Evolutionary conservation across 2,888 invertebrate genomes (phyloP), one percentile per base, ranked within the genome.

Genomic region (Teleiodes luculella): DNA sequence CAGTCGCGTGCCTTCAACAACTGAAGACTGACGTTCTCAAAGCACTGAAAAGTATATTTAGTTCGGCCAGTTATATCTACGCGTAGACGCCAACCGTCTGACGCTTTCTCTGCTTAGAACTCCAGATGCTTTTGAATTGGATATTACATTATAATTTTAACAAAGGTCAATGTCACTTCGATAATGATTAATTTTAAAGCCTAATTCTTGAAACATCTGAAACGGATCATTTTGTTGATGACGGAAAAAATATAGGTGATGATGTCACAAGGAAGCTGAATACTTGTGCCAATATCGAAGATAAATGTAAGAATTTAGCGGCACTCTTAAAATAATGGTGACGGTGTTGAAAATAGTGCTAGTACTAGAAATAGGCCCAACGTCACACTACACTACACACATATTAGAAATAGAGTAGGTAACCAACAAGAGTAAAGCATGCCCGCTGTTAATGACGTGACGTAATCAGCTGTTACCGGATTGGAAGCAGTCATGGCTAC

Each of bases 1-100:
- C 78, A 84, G 77, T 80, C 80, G 78, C 80, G 83, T 74, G 73
- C 74, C 77, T 76, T 74, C 70, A 70, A 78, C 83, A 77, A 87
- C 88, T 87, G 84, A 80, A 71, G 61, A 66, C 76, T 83, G 80
- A 84, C 86, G 86, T 81, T 67, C 63, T 62, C 69, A 74, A 73
- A 72, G 74, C 76, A 73, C 72, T 73, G 72, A 69, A 77, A 83
- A 80, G 82, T 85, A 85, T 84, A 86, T 78, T 80, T 79, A 78
- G 80, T 75, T 71, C 76, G 72, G 72, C 70, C 71, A 65, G 72
- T 68, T 71, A 71, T 66, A 52, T 45, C 36, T 36, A 49, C 37
- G 0, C 33, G 16, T 49, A 18, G 49, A 49, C 37, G 35, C 50
- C 47, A 36, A 31, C 37, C 14, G 43, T 43, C 24, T 43, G 48